phyloP scores from a whole-genome alignment of 2,797 vertebrate genomes.

The Silurus lanzhouensis region DNA sequence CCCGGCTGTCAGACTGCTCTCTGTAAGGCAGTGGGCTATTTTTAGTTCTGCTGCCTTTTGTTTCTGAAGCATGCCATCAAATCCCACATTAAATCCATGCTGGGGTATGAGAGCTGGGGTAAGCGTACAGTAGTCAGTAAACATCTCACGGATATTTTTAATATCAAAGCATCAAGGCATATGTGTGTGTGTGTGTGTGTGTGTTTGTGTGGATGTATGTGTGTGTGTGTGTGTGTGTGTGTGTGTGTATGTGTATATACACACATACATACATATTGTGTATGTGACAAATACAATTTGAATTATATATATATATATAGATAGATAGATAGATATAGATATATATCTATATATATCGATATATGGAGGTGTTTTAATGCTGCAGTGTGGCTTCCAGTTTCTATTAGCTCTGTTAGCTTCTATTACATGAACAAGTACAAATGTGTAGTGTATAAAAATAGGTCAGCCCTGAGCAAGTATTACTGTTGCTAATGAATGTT shows the following conservation, averaged over 20 bases:
- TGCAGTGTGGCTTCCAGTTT: background rate
- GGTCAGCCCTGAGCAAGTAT: background rate
- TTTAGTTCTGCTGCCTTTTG: constrained; percentile 60
- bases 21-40: constrained; percentile 58
- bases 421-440: constrained; percentile 1
- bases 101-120: constrained; percentile 13
- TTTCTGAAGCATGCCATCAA: constrained; percentile 57
- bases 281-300: too few species aligned
- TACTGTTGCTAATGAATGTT: background rate
- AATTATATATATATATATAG: too few species aligned
- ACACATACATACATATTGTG: too few species aligned
- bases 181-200: too few species aligned
- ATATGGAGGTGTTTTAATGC: constrained; percentile 1
- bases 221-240: too few species aligned
- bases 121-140: constrained; percentile 20
- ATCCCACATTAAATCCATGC: constrained; percentile 46
- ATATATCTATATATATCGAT: background rate
- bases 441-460: background rate
- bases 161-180: constrained; percentile 5
- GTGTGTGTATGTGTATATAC: too few species aligned
- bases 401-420: background rate
- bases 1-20: constrained; percentile 48
- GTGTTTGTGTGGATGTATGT: too few species aligned
- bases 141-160: constrained; percentile 32
- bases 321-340: too few species aligned